Conservation (phyloP, 2,113 vertebrate genomes). For the Ophiodon elongatus region DNA sequence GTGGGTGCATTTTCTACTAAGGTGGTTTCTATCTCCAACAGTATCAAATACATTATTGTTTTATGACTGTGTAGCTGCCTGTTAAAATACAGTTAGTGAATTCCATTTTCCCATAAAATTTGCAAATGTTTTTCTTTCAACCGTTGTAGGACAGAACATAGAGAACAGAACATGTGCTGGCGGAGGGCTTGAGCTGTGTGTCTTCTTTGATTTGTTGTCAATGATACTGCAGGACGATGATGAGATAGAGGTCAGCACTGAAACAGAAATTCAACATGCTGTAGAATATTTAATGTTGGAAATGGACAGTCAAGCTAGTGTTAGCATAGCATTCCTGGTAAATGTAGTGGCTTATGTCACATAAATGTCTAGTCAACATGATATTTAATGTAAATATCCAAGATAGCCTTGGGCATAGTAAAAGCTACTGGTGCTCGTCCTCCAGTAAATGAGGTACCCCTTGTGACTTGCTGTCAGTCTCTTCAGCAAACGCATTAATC, state of each 20-base stretch:
- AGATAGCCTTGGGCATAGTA: conserved; percentile 4
- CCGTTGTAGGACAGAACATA: background rate
- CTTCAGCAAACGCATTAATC: background rate
- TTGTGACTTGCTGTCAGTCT: conserved; percentile 28
- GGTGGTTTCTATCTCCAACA: background rate
- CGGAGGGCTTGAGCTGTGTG: background rate
- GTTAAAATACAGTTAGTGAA: background rate
- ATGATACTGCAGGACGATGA: background rate
- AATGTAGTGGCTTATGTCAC: background rate
- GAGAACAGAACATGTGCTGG: background rate
- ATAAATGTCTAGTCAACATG: conserved; percentile 11
- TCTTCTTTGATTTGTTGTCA: background rate
- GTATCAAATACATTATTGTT: background rate
- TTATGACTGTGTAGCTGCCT: background rate
- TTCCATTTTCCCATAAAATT: background rate
- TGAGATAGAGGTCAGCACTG: background rate
- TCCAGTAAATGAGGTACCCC: conserved; percentile 10
- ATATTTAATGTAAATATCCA: conserved; percentile 23
- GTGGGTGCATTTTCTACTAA: background rate
- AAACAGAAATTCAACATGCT: background rate
- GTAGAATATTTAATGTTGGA: background rate
- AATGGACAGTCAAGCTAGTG: background rate
- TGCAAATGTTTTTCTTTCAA: background rate
- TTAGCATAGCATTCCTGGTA: background rate
- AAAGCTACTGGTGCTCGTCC: background rate